These are phyloP conservation scores for Laodelphax striatellus DNA, from an alignment of 1,140 invertebrate genomes.

Conservation along the genomic window DNA sequence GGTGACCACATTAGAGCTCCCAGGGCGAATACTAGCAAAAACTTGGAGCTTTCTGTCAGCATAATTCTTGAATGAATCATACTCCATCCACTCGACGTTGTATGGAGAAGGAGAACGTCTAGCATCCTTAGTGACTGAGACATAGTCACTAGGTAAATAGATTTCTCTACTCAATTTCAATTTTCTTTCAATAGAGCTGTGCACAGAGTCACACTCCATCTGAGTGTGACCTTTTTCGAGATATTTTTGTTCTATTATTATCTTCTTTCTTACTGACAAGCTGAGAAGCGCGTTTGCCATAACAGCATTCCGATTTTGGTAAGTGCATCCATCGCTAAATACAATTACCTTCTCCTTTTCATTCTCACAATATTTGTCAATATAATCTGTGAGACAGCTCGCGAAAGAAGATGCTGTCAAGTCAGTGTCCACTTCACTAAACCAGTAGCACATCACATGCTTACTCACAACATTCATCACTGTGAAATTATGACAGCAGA, in stretches of 20 bases:
- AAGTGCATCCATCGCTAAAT: constrained; percentile 26
- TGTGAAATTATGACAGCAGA: constrained; percentile 33
- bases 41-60: background rate
- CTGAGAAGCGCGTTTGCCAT: constrained; percentile 26
- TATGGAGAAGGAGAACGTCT: background rate
- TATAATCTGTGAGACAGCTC: constrained; percentile 27
- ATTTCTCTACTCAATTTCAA: constrained; percentile 4
- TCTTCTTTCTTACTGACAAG: constrained; percentile 20
- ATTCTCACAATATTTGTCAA: constrained; percentile 13
- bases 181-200: constrained; percentile 19
- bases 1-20: no score
- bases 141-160: constrained; percentile 1
- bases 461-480: constrained; percentile 30
- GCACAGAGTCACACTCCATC: constrained; percentile 32
- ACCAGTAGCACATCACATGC: constrained; percentile 28
- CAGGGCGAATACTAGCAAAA: no score
- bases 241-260: constrained; percentile 31
- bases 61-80: constrained; percentile 1
- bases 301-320: constrained; percentile 27
- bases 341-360: constrained; percentile 15
- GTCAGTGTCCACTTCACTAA: constrained; percentile 30
- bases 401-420: constrained; percentile 31
- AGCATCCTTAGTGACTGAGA: constrained; percentile 1
- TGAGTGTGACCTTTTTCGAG: constrained; percentile 32
- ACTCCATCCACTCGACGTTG: background rate